Evolutionary conservation across 2,797 vertebrate species (phyloP).

Genomic region (Muraenolepis orangiensis): DNA sequence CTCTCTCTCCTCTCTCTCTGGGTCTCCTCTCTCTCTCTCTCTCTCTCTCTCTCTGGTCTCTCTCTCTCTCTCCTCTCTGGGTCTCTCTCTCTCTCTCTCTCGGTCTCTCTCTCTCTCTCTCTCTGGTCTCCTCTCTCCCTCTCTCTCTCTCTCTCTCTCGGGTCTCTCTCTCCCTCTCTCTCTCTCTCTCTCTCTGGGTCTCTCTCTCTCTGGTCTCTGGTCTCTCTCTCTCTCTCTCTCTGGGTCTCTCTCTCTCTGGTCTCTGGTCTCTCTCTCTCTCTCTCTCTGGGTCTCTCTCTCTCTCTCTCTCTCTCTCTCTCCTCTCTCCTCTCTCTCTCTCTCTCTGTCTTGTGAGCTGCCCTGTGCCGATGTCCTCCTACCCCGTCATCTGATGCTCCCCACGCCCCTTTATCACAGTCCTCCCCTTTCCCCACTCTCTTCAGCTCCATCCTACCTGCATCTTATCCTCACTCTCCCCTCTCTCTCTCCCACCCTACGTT

Average conservation of each 20-base stretch:
- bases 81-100: constrained; percentile 71
- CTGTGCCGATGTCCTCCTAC: constrained; percentile 44
- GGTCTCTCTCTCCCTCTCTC: background rate
- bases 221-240: constrained; percentile 46
- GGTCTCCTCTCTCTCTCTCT: constrained; percentile 54
- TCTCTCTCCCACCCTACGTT: background rate
- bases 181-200: constrained; percentile 40
- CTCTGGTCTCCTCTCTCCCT: constrained; percentile 22
- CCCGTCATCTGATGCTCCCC: background rate
- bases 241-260: too few relatives aligned
- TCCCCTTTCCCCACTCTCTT: constrained; percentile 37
- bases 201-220: constrained; percentile 30
- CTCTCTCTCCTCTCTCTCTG: too few relatives aligned
- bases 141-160: constrained; percentile 27
- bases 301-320: constrained; percentile 29
- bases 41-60: constrained; percentile 28
- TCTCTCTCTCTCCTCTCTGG: constrained; percentile 40
- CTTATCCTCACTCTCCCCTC: constrained; percentile 44
- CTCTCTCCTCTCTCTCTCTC: constrained; percentile 37
- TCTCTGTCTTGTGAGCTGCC: constrained; percentile 61
- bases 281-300: constrained; percentile 40
- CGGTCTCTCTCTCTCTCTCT: constrained; percentile 66
- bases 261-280: constrained; percentile 30
- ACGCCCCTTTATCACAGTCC: background rate
- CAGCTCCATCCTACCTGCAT: constrained; percentile 40